phyloP scores from a whole-genome alignment of 2,113 vertebrate genomes.

The Perca flavescens region DNA sequence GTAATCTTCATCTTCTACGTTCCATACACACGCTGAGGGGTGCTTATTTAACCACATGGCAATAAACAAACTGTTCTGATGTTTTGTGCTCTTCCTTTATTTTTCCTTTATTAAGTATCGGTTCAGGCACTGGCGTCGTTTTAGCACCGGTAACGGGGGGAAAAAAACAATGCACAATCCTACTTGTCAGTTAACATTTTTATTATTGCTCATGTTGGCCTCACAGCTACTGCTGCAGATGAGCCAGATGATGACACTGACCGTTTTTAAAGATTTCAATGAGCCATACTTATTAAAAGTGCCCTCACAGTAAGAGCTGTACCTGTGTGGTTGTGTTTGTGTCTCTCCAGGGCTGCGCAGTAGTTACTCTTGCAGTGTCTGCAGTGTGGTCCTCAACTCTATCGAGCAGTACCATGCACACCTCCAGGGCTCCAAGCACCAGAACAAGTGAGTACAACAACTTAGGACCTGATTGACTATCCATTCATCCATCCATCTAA shows the following conservation, averaged over 20 bases:
- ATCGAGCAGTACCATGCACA: conserved; percentile 89
- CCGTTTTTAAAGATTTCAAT: conserved; percentile 24
- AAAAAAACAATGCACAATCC: too few species aligned
- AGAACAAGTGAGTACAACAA: conserved; percentile 85
- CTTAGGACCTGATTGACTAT: not conserved
- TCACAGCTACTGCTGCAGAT: not conserved
- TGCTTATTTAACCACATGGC: too few species aligned
- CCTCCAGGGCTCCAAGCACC: conserved; percentile 89
- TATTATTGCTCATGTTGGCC: conserved; percentile 35
- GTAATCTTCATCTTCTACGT: too few species aligned
- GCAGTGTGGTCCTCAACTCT: conserved; percentile 87
- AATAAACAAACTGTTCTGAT: too few species aligned
- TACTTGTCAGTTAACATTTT: conserved; percentile 16
- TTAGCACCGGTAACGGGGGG: too few species aligned
- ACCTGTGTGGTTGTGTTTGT: conserved; percentile 36
- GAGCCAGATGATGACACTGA: conserved; percentile 29
- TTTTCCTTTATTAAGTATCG: too few species aligned
- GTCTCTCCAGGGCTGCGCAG: conserved; percentile 81
- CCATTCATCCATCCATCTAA: not conserved
- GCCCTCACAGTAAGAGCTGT: conserved; percentile 15
- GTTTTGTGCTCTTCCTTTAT: too few species aligned
- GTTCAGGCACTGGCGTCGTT: too few species aligned
- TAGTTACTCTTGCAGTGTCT: conserved; percentile 86
- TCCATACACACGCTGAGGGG: too few species aligned
- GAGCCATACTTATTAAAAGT: conserved; percentile 9